phyloP scores from a whole-genome alignment of 2,888 invertebrate genomes.

The Ecdyonurus torrentis region DNA sequence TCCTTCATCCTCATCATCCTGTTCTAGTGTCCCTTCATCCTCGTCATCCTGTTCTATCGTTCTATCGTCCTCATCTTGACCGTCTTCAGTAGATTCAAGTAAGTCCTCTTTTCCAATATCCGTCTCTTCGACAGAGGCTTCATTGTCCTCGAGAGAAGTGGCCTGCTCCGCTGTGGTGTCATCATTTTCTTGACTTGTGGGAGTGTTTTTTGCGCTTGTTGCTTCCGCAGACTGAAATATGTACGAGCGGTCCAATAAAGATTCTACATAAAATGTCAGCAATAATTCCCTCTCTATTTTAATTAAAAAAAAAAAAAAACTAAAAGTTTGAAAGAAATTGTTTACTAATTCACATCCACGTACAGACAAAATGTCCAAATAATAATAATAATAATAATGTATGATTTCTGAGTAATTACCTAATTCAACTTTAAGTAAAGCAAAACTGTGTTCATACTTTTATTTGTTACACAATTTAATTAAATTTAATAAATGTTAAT shows the following conservation, averaged over 20 bases:
- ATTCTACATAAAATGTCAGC: no score
- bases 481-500: no score
- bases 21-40: slow-evolving; percentile 12
- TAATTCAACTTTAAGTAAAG: no score
- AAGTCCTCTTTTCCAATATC: slow-evolving; percentile 9
- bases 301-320: no score
- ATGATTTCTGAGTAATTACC: no score
- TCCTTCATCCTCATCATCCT: slow-evolving; percentile 12
- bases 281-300: not conserved
- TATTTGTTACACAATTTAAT: no score
- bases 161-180: not conserved
- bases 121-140: slow-evolving; percentile 11
- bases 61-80: slow-evolving; percentile 7
- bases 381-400: no score
- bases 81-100: slow-evolving; percentile 7
- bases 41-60: slow-evolving; percentile 12
- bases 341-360: no score
- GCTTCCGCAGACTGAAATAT: not conserved
- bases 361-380: no score
- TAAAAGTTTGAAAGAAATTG: no score
- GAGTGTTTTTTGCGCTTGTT: not conserved
- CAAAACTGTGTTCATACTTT: no score
- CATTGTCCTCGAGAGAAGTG: slow-evolving; percentile 13
- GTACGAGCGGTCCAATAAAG: no score
- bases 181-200: not conserved